Evolutionary conservation across 2,113 vertebrate species (phyloP).

Genomic region (Pterocles burchelli): DNA sequence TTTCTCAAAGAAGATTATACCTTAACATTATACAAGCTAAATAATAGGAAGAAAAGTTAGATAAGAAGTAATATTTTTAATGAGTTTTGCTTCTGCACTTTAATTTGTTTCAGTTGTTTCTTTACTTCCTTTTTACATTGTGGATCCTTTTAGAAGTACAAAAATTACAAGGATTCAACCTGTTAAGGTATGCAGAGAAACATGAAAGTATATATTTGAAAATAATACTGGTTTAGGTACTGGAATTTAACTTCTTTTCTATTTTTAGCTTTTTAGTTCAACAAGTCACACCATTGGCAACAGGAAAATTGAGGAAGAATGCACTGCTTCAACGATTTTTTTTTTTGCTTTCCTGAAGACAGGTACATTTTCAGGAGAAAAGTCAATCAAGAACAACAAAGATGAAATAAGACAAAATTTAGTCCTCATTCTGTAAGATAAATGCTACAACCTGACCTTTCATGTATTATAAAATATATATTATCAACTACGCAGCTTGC

Average conservation of each 20-base stretch:
- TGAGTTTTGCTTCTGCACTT: neutral
- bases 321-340: neutral
- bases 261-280: neutral
- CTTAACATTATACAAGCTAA: neutral
- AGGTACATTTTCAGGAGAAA: neutral
- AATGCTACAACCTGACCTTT: neutral
- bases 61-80: neutral
- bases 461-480: neutral
- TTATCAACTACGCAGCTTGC: neutral
- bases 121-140: neutral
- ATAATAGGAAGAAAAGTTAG: neutral
- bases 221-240: neutral
- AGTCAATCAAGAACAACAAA: neutral
- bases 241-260: neutral
- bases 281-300: neutral
- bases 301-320: neutral
- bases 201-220: neutral
- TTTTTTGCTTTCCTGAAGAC: neutral
- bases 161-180: neutral
- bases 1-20: neutral
- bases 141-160: neutral
- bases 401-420: neutral
- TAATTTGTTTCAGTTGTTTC: neutral
- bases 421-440: neutral
- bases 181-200: neutral